phyloP scores from a whole-genome alignment of 2,888 invertebrate genomes.

The Hipparchia sbordonii region DNA sequence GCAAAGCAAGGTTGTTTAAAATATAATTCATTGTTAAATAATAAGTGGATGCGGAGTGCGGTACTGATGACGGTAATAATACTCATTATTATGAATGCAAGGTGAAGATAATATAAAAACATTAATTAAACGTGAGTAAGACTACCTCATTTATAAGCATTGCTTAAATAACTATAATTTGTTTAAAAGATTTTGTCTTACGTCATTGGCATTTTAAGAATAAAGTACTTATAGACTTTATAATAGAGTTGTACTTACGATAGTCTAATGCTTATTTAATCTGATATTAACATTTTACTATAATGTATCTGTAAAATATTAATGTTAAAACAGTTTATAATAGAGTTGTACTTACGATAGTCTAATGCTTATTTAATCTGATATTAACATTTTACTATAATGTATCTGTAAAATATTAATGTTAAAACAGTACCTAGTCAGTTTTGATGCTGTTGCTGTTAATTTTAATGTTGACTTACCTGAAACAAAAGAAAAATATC shows the following conservation, averaged over 20 bases:
- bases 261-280: background rate
- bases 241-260: background rate
- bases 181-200: background rate
- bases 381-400: background rate
- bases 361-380: background rate
- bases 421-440: background rate
- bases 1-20: background rate
- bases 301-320: background rate
- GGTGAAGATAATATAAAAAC: background rate
- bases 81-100: constrained; percentile 4
- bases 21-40: background rate
- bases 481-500: constrained; percentile 24
- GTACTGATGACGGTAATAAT: background rate
- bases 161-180: background rate
- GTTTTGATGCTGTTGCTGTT: background rate
- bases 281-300: background rate
- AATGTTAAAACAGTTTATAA: constrained; percentile 3
- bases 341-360: background rate
- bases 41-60: background rate
- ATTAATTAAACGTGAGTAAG: background rate
- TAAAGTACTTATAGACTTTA: background rate
- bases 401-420: background rate
- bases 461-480: constrained; percentile 22
- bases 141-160: background rate
- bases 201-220: background rate